phyloP scores from a whole-genome alignment of 2,888 invertebrate species.

The Chrysolina haemoptera region DNA sequence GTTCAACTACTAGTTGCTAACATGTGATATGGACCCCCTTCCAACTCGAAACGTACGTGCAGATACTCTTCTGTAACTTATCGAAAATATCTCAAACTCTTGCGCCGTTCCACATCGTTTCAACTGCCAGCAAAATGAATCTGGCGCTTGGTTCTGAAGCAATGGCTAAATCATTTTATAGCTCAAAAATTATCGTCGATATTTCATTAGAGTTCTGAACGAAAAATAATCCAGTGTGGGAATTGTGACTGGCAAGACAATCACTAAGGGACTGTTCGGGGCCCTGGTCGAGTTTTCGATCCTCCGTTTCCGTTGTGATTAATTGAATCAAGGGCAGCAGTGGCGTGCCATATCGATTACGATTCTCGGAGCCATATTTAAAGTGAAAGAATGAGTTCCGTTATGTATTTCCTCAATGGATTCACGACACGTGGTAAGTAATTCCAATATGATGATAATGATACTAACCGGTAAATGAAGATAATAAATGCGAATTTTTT shows the following conservation, averaged over 20 bases:
- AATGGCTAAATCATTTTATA: conserved; percentile 53
- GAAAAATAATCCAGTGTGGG: conserved; percentile 60
- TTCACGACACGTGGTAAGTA: too few relatives aligned
- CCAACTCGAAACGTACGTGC: too few relatives aligned
- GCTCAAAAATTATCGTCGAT: conserved; percentile 52
- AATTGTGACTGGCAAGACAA: conserved; percentile 60
- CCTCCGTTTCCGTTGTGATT: conserved; percentile 55
- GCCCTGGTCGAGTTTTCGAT: conserved; percentile 46
- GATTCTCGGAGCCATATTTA: too few relatives aligned
- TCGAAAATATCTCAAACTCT: not conserved
- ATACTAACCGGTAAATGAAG: too few relatives aligned
- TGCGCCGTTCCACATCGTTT: not conserved
- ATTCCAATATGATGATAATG: too few relatives aligned
- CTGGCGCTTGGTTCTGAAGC: not conserved
- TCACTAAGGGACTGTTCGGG: conserved; percentile 47
- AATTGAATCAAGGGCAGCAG: conserved; percentile 50
- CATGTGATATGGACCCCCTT: too few relatives aligned
- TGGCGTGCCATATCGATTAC: conserved; percentile 1
- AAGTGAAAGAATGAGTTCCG: too few relatives aligned
- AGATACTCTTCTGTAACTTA: not conserved
- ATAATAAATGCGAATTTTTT: too few relatives aligned
- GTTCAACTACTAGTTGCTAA: too few relatives aligned
- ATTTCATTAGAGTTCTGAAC: conserved; percentile 58
- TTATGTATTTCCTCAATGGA: too few relatives aligned
- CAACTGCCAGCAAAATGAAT: conserved; percentile 13